These are phyloP conservation scores for Eupithecia centaureata DNA, from an alignment of 2,888 invertebrate genomes.

Conservation along the genomic window DNA sequence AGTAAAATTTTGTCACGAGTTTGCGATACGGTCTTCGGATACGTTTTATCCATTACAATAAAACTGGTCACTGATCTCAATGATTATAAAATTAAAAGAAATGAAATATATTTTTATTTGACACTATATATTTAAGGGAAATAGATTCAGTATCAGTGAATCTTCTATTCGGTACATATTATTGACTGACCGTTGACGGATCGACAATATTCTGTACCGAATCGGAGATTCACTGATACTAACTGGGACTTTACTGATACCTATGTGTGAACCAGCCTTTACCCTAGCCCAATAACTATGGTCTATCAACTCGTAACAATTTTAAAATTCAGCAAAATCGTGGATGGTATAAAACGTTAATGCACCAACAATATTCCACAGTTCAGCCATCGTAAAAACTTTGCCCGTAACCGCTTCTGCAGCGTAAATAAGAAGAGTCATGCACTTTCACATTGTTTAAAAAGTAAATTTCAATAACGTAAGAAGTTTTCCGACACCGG, in stretches of 20 bases:
- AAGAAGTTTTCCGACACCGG: constrained; percentile 64
- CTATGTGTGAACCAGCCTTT: too few species aligned
- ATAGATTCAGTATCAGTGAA: too few species aligned
- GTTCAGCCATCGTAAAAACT: constrained; percentile 77
- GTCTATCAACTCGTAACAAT: constrained; percentile 53
- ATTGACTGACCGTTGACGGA: too few species aligned
- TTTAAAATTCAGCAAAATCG: constrained; percentile 74
- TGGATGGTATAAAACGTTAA: constrained; percentile 75
- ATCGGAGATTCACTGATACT: too few species aligned
- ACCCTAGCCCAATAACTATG: background rate
- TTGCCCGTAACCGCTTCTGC: constrained; percentile 64
- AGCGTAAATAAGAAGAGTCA: constrained; percentile 60
- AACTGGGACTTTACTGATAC: too few species aligned
- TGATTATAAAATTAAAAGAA: too few species aligned
- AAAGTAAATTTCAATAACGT: constrained; percentile 77
- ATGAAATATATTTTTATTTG: too few species aligned
- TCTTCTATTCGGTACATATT: too few species aligned
- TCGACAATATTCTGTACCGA: too few species aligned
- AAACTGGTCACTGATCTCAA: background rate
- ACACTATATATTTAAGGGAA: too few species aligned
- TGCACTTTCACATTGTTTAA: constrained; percentile 76
- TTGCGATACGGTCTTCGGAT: background rate
- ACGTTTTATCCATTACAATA: background rate
- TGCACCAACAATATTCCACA: constrained; percentile 75
- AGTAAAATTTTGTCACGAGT: background rate